Percentiles rank a stretch among this genome's conserved stretches.
Evolutionary conservation across 2,797 vertebrate species (phyloP).

Genomic region (Myripristis jacobus): DNA sequence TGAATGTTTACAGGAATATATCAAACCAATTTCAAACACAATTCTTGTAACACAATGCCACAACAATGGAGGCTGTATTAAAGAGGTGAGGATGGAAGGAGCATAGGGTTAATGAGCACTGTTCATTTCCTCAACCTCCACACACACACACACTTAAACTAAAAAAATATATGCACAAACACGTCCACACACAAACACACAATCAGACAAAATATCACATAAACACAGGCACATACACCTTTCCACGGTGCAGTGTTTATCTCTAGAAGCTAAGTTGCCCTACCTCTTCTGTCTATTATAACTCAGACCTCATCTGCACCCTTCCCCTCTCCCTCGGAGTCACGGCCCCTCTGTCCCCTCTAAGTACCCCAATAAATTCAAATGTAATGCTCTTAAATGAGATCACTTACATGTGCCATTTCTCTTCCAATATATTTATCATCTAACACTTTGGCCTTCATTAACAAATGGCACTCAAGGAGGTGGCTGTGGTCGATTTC

Average conservation of each 20-base stretch:
- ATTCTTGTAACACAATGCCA: constrained; percentile 10
- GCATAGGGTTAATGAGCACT: not conserved
- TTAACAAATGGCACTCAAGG: constrained; percentile 87
- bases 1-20: constrained; percentile 21
- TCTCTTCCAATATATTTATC: constrained; percentile 86
- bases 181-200: not conserved
- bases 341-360: constrained; percentile 83
- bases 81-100: constrained; percentile 19
- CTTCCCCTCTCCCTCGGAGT: constrained; percentile 77
- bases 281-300: constrained; percentile 65
- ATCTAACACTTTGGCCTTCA: constrained; percentile 88
- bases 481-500: constrained; percentile 70
- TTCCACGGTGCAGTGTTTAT: constrained; percentile 35
- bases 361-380: constrained; percentile 87
- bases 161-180: no score
- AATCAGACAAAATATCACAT: not conserved
- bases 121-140: constrained; percentile 18
- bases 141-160: not conserved
- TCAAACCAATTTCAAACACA: constrained; percentile 17
- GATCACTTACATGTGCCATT: constrained; percentile 88
- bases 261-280: constrained; percentile 35
- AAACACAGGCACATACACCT: constrained; percentile 5
- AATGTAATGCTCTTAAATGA: constrained; percentile 86
- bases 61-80: not conserved
- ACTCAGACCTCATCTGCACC: constrained; percentile 69